Evolutionary conservation across 2,888 invertebrate genomes (phyloP).

Genomic region (Tridacna gigas): DNA sequence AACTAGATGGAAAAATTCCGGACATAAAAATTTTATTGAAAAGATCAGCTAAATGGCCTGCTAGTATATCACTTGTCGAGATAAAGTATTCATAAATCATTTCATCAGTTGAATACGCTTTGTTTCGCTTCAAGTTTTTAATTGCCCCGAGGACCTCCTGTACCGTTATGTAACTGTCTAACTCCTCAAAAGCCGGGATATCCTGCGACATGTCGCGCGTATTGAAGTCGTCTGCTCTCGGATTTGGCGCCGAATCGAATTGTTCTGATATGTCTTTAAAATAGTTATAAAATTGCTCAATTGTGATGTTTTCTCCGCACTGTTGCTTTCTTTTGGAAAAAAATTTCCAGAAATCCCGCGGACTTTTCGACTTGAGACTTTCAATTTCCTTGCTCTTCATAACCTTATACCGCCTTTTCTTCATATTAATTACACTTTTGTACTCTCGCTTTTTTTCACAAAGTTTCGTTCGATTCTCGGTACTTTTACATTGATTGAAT

Average conservation of each 20-base stretch:
- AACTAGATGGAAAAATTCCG: conserved; percentile 22
- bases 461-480: neutral
- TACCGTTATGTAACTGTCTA: neutral
- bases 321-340: neutral
- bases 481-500: neutral
- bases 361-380: neutral
- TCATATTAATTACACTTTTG: neutral
- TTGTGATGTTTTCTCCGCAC: neutral
- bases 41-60: conserved; percentile 1
- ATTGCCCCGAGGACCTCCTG: neutral
- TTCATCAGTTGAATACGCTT: conserved; percentile 8
- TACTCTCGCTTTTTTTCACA: neutral
- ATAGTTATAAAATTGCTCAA: conserved; percentile 3
- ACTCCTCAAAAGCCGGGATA: neutral
- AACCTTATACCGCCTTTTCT: neutral
- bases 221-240: neutral
- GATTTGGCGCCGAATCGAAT: neutral
- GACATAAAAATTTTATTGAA: conserved; percentile 36
- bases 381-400: neutral
- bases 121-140: neutral
- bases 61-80: neutral
- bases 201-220: neutral
- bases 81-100: conserved; percentile 7
- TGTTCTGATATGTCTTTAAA: neutral
- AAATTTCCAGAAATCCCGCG: conserved; percentile 17